phyloP scores from a whole-genome alignment of 2,888 invertebrate species.

The Clitarchus hookeri region DNA sequence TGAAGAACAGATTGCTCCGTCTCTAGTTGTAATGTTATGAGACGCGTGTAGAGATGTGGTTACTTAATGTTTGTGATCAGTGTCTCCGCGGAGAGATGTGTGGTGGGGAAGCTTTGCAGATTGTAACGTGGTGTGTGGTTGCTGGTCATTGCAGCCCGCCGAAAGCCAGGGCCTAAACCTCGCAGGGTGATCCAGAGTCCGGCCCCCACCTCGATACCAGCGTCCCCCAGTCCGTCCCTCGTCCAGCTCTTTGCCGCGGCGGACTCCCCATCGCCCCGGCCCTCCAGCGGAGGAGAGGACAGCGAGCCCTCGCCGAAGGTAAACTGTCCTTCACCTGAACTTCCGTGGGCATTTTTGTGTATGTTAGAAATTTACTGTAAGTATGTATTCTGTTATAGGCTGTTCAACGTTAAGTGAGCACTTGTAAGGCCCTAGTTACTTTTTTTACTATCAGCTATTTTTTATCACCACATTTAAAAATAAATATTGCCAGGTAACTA shows the following conservation, averaged over 20 bases:
- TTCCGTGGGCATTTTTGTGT: no score
- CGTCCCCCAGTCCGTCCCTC: conserved; percentile 55
- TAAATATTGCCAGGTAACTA: no score
- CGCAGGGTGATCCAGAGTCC: conserved; percentile 61
- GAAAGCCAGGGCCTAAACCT: conserved; percentile 76
- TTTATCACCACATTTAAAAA: no score
- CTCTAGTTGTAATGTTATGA: no score
- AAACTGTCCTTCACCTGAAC: background rate
- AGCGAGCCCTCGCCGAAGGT: conserved; percentile 35
- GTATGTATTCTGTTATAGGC: no score
- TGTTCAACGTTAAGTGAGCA: no score
- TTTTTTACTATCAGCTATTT: no score
- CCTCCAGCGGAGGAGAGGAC: conserved; percentile 56
- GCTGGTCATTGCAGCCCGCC: conserved; percentile 61
- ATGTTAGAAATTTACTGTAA: no score
- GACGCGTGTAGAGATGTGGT: no score
- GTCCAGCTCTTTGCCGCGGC: conserved; percentile 63
- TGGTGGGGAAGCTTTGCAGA: background rate
- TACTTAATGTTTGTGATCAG: background rate
- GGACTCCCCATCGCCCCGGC: conserved; percentile 63
- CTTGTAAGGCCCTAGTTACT: no score
- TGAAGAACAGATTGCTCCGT: no score
- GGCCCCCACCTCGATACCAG: conserved; percentile 39
- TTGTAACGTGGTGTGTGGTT: background rate
- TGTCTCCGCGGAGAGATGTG: background rate